Conservation (phyloP, 1,140 invertebrate genomes). For the Bombyx mandarina region DNA sequence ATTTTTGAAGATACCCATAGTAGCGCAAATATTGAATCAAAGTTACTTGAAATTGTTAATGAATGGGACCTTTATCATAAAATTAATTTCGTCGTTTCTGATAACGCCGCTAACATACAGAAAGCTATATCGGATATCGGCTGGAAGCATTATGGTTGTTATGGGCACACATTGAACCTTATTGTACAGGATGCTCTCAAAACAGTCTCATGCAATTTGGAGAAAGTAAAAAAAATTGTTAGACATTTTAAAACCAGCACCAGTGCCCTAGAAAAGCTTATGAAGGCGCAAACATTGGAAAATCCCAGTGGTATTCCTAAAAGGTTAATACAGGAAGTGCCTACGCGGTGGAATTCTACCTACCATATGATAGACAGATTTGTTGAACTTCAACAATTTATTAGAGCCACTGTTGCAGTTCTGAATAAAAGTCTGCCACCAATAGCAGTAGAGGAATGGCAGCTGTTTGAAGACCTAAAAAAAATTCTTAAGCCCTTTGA, state of each 20-base stretch:
- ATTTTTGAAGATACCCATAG: slow-evolving; percentile 5
- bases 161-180: slow-evolving; percentile 10
- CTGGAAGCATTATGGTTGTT: slow-evolving; percentile 12
- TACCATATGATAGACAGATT: slow-evolving; percentile 10
- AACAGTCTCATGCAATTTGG: slow-evolving; percentile 4
- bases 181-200: slow-evolving; percentile 9
- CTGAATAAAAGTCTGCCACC: not conserved
- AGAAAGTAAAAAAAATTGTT: slow-evolving; percentile 12
- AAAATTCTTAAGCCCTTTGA: slow-evolving; percentile 28
- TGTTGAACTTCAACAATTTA: not conserved
- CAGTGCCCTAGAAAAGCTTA: slow-evolving; percentile 9
- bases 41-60: slow-evolving; percentile 8
- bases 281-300: slow-evolving; percentile 10
- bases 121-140: slow-evolving; percentile 7
- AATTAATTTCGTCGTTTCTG: slow-evolving; percentile 9
- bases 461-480: slow-evolving; percentile 7
- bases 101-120: slow-evolving; percentile 10
- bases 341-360: slow-evolving; percentile 15
- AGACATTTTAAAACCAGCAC: slow-evolving; percentile 13
- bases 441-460: slow-evolving; percentile 18
- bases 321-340: slow-evolving; percentile 11
- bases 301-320: slow-evolving; percentile 12
- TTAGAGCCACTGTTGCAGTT: not conserved
- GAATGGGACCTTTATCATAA: slow-evolving; percentile 6
- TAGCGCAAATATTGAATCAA: slow-evolving; percentile 3